Conservation (phyloP, 2,888 invertebrate species). For the Cistogaster globosa region DNA sequence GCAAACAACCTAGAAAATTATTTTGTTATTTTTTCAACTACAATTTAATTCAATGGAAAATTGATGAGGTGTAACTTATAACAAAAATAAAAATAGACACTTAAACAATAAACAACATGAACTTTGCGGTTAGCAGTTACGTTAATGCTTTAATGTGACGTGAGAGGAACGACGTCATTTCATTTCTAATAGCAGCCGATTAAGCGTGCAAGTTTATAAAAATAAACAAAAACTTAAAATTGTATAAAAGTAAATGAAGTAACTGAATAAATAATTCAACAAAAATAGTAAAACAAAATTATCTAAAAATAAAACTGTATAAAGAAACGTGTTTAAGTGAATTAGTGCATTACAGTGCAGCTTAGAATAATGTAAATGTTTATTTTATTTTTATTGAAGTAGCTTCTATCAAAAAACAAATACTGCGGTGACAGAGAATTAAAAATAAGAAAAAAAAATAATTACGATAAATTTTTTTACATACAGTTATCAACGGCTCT, state of each 20-base stretch:
- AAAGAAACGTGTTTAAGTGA: background rate
- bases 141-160: slow-evolving; percentile 17
- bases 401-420: no score
- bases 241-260: slow-evolving; percentile 10
- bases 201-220: slow-evolving; percentile 18
- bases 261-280: slow-evolving; percentile 34
- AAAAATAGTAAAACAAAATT: background rate
- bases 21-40: slow-evolving; percentile 9
- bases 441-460: no score
- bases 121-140: slow-evolving; percentile 50
- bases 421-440: no score
- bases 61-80: slow-evolving; percentile 69
- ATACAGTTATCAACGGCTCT: no score
- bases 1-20: slow-evolving; percentile 12
- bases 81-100: slow-evolving; percentile 55
- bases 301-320: background rate
- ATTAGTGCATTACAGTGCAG: background rate
- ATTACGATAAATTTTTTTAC: no score
- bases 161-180: background rate
- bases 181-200: background rate
- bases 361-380: no score
- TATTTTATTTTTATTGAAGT: no score
- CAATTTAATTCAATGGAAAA: slow-evolving; percentile 63
- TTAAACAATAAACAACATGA: slow-evolving; percentile 44
- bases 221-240: slow-evolving; percentile 16